Evolutionary conservation across 2,797 vertebrate species (phyloP).

Genomic region (Euthynnus affinis): DNA sequence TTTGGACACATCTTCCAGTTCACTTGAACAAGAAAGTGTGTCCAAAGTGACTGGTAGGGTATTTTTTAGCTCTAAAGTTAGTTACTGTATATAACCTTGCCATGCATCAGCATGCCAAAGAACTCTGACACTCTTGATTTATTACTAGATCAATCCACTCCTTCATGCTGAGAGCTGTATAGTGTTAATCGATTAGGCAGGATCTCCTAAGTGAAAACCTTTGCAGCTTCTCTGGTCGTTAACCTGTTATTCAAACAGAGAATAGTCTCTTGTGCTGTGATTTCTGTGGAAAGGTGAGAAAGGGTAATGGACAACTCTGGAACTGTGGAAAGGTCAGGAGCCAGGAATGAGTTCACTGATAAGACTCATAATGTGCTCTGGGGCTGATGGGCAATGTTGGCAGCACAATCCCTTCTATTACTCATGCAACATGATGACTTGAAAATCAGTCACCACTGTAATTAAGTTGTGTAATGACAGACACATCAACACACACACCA

Average conservation of each 20-base stretch:
- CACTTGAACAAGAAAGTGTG: no score
- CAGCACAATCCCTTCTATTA: conserved; percentile 47
- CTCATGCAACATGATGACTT: conserved; percentile 52
- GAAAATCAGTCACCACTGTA: conserved; percentile 53
- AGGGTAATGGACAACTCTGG: conserved; percentile 37
- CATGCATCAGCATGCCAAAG: background rate
- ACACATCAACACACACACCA: conserved; percentile 11
- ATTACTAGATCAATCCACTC: conserved; percentile 25
- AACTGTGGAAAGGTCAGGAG: conserved; percentile 65
- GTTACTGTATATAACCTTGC: no score
- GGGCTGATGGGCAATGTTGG: conserved; percentile 38
- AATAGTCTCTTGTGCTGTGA: background rate
- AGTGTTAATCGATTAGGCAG: conserved; percentile 26
- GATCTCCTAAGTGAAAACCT: conserved; percentile 39
- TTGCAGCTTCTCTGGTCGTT: conserved; percentile 27
- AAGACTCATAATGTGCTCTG: conserved; percentile 51
- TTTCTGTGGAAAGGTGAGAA: conserved; percentile 3
- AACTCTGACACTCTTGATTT: conserved; percentile 15
- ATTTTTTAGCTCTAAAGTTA: no score
- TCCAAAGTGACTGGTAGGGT: no score
- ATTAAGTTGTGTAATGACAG: conserved; percentile 57
- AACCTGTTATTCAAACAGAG: conserved; percentile 27
- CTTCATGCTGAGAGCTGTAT: conserved; percentile 24
- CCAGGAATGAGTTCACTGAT: conserved; percentile 59
- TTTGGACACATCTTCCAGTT: no score